Conservation (phyloP, 2,797 vertebrate species). For the Xerus rutilus region DNA sequence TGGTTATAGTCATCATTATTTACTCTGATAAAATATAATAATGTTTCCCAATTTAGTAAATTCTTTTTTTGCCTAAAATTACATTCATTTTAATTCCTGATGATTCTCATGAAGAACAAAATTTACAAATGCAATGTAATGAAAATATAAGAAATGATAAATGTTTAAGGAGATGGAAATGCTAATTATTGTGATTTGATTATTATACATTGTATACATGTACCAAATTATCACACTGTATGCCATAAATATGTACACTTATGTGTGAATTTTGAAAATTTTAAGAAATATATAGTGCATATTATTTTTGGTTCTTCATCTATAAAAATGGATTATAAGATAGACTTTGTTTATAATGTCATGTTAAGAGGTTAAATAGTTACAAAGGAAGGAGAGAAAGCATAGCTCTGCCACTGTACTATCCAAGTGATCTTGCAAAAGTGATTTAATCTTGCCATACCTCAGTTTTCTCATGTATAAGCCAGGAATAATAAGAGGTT, state of each 20-base stretch:
- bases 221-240: neutral
- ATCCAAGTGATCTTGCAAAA: conserved; percentile 2
- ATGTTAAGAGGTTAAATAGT: neutral
- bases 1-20: neutral
- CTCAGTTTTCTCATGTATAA: neutral
- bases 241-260: neutral
- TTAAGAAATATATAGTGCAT: neutral
- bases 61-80: neutral
- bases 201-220: neutral
- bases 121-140: conserved; percentile 28
- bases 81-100: conserved; percentile 29
- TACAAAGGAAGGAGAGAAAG: conserved; percentile 39
- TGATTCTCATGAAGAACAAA: neutral
- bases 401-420: neutral
- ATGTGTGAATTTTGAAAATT: neutral
- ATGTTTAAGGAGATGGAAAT: neutral
- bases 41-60: neutral
- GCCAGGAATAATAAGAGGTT: neutral
- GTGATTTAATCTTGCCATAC: neutral
- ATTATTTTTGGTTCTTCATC: neutral
- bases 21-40: conserved; percentile 30
- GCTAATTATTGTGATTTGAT: neutral
- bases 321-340: neutral
- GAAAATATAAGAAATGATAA: neutral
- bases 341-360: neutral